Percentiles rank a stretch among this genome's conserved stretches.
These are phyloP conservation scores for Callinectes sapidus DNA, from an alignment of 2,888 invertebrate genomes.

Conservation along the genomic window DNA sequence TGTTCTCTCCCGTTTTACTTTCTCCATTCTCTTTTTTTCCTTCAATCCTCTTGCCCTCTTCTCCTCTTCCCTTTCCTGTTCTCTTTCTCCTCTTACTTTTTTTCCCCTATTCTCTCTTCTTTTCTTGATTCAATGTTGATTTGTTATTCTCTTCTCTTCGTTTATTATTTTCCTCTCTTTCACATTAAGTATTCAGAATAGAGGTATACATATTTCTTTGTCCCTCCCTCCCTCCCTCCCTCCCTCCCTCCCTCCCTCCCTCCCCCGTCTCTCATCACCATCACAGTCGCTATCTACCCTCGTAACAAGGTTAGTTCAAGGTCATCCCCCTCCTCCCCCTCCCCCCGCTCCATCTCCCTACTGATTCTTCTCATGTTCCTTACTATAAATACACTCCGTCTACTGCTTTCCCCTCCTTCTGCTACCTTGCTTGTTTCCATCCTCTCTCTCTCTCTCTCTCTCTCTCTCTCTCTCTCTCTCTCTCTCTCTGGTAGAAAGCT, in stretches of 20 bases:
- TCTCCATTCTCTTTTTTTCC: not conserved
- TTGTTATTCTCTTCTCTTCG: not conserved
- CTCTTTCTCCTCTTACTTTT: not conserved
- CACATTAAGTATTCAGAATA: not conserved
- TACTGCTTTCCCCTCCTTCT: not conserved
- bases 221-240: not conserved
- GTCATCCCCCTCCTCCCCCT: not conserved
- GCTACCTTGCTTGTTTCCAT: not conserved
- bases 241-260: not conserved
- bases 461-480: not conserved
- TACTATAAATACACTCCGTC: not conserved
- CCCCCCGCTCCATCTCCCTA: not conserved
- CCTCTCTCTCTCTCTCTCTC: conserved; percentile 26
- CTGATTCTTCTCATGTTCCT: not conserved
- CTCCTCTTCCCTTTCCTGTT: no score
- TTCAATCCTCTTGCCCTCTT: not conserved
- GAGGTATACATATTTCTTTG: not conserved
- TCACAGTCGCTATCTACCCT: no score
- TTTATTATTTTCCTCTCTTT: not conserved
- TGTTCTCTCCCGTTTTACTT: no score
- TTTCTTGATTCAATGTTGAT: not conserved
- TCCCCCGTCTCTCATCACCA: not conserved
- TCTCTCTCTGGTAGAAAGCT: not conserved
- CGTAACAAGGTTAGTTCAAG: not conserved
- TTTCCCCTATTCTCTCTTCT: not conserved